Evolutionary conservation across 1,140 invertebrate genomes (phyloP).

Genomic region (Bombus consobrinus): DNA sequence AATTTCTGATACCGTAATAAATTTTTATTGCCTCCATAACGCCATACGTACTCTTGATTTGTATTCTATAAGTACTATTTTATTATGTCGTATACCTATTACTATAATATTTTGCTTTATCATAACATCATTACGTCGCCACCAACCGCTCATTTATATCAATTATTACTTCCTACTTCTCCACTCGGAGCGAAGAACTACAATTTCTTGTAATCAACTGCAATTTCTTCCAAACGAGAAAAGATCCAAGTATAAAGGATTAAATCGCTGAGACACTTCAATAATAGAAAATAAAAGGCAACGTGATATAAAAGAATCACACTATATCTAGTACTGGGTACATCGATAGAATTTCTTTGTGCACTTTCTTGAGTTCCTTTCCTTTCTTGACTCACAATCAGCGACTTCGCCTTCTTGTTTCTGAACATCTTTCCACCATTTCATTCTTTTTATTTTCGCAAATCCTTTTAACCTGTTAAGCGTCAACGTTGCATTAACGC

Average conservation of each 20-base stretch:
- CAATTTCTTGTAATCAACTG: background rate
- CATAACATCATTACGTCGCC: background rate
- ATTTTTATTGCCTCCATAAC: too few species aligned
- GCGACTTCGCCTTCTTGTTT: background rate
- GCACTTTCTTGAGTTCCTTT: background rate
- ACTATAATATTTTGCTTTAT: too few species aligned
- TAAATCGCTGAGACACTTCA: conserved; percentile 47
- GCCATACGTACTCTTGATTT: too few species aligned
- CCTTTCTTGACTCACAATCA: background rate
- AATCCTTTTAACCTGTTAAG: background rate
- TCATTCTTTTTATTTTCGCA: conserved; percentile 15
- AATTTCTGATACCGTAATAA: too few species aligned
- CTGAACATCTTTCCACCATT: conserved; percentile 2
- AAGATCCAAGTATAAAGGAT: background rate
- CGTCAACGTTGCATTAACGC: background rate
- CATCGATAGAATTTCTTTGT: background rate
- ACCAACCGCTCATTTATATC: background rate
- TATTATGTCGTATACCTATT: too few species aligned
- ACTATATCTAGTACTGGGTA: background rate
- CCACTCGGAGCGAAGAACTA: background rate
- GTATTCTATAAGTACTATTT: too few species aligned
- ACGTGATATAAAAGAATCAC: conserved; percentile 54
- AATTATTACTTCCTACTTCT: background rate
- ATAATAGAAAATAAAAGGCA: conserved; percentile 66
- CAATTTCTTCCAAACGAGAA: background rate